Percentiles rank a stretch among this genome's conserved stretches.
Evolutionary conservation across 2,797 vertebrate species (phyloP).

Genomic region (Poeciliopsis paucimaculata): DNA sequence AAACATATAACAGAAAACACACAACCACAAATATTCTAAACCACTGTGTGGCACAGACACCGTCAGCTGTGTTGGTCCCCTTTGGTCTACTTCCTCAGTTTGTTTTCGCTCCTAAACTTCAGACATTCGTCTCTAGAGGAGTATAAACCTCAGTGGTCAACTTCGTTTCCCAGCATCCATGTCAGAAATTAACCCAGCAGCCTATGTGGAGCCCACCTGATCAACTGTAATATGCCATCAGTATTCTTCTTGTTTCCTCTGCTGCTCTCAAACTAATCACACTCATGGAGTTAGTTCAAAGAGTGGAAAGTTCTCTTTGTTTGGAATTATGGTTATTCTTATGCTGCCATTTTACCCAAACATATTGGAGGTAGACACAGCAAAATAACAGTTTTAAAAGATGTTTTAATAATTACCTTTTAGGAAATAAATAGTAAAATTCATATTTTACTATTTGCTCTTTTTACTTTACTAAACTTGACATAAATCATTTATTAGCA

Average conservation of each 20-base stretch:
- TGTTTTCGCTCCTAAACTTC: constrained; percentile 33
- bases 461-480: not conserved
- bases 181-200: constrained; percentile 57
- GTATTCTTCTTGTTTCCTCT: constrained; percentile 54
- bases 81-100: constrained; percentile 26
- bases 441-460: not conserved
- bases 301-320: constrained; percentile 37
- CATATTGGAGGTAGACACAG: not conserved
- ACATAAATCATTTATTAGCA: not conserved
- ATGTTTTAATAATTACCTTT: too few species aligned
- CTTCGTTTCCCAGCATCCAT: constrained; percentile 64
- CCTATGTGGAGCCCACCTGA: constrained; percentile 44
- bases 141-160: constrained; percentile 21
- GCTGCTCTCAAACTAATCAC: constrained; percentile 35
- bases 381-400: too few species aligned
- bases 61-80: not conserved
- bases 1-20: not conserved
- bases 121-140: constrained; percentile 42
- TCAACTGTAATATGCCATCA: constrained; percentile 63
- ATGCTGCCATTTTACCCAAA: not conserved
- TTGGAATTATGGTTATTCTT: constrained; percentile 8
- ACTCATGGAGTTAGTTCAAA: constrained; percentile 25
- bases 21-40: constrained; percentile 1
- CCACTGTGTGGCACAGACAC: not conserved
- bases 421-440: too few species aligned